These are phyloP conservation scores for Drosophila nr. medialis DNA, from an alignment of 2,888 invertebrate species.

Conservation along the genomic window DNA sequence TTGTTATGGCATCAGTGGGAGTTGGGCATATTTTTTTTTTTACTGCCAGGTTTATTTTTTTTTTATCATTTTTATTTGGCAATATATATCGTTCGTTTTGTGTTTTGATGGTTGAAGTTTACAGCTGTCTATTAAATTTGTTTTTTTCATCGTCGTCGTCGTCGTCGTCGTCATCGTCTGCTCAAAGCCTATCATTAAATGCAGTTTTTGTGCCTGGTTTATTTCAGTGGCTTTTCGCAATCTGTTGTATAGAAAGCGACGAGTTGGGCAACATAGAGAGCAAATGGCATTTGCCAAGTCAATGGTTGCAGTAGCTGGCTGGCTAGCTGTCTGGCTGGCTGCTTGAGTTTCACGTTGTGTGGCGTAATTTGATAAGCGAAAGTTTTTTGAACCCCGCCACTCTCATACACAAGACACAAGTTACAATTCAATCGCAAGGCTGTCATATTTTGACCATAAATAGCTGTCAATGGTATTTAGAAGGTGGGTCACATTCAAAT, in stretches of 20 bases:
- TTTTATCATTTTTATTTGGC: constrained; percentile 15
- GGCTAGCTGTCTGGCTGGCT: not conserved
- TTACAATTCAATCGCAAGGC: constrained; percentile 58
- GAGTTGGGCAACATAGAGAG: constrained; percentile 40
- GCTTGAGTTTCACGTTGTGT: constrained; percentile 47
- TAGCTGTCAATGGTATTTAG: constrained; percentile 38
- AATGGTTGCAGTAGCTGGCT: constrained; percentile 9
- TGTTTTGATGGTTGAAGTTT: constrained; percentile 38
- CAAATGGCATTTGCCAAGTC: constrained; percentile 52
- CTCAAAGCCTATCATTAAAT: constrained; percentile 63
- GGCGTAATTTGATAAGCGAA: constrained; percentile 73
- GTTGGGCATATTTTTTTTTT: constrained; percentile 26
- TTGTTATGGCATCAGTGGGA: constrained; percentile 53
- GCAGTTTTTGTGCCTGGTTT: constrained; percentile 66
- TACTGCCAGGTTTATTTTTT: constrained; percentile 2
- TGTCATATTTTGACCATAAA: constrained; percentile 27
- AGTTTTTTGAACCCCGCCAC: constrained; percentile 72
- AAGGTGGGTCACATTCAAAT: constrained; percentile 48
- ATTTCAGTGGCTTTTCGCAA: constrained; percentile 49
- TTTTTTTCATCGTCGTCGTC: constrained; percentile 4
- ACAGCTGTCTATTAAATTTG: constrained; percentile 36
- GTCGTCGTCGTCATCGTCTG: constrained; percentile 26
- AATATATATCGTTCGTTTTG: constrained; percentile 23
- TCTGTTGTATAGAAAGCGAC: constrained; percentile 62
- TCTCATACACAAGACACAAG: constrained; percentile 10